phyloP scores from a whole-genome alignment of 2,888 invertebrate species.

The Cosmopolites sordidus region DNA sequence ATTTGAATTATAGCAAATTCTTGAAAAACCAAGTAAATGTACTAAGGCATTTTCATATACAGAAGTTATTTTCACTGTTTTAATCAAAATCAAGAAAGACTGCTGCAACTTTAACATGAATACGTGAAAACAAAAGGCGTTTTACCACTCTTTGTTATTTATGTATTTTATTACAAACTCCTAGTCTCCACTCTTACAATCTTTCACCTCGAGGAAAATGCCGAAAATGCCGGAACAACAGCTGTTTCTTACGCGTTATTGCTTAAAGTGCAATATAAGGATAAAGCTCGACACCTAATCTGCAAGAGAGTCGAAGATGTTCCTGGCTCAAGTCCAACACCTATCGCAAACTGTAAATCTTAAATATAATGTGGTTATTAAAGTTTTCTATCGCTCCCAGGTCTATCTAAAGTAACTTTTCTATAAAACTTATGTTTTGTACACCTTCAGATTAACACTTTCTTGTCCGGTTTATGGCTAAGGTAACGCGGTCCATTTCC shows the following conservation, averaged over 20 bases:
- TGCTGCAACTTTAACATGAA: no score
- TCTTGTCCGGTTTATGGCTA: no score
- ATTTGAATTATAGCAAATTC: no score
- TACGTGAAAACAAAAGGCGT: no score
- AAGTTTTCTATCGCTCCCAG: conserved; percentile 25
- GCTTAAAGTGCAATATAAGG: conserved; percentile 27
- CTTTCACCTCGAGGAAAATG: conserved; percentile 15
- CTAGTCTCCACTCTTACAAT: conserved; percentile 17
- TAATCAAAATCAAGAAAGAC: no score
- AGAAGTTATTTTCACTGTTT: no score
- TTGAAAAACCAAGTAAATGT: no score
- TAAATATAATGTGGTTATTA: conserved; percentile 28
- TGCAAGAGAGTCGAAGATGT: conserved; percentile 40
- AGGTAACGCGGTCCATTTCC: no score
- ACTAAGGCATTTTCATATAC: no score
- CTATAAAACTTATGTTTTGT: no score
- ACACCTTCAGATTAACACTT: no score
- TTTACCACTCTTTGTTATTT: neutral
- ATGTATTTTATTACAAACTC: neutral
- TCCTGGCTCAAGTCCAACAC: conserved; percentile 39
- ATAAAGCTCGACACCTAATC: conserved; percentile 36
- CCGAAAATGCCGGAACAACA: conserved; percentile 26
- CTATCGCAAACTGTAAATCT: conserved; percentile 26
- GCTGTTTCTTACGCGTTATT: conserved; percentile 27
- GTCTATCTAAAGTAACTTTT: no score